Base-by-base conservation (phyloP, 2,113 vertebrate genomes). In the Coptodon rendalli region DNA sequence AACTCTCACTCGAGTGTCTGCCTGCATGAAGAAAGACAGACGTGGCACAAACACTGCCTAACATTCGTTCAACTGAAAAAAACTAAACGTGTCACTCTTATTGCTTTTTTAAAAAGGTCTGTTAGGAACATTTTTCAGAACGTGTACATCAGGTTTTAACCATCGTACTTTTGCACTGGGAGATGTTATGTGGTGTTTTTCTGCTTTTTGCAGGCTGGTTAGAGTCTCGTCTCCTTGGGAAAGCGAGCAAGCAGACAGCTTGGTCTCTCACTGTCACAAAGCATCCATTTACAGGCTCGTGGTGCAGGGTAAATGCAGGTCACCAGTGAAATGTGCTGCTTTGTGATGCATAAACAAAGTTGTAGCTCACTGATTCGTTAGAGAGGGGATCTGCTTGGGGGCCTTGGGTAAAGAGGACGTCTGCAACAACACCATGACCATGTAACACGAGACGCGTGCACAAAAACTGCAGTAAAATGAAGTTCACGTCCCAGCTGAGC, bases 261-360 rank as follows among this genome's bases (percentile, higher is more conserved):
- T 61, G 27, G 88, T 80, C 87, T 81, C 89, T 86, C 89, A 78
- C 89, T 93, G 92, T 92, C 93, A 94, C 94, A 91, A 93, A 93
- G 91, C 91, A 89, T 91, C 88, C 87, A 89, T 93, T 92, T 87
- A 90, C 61, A 86, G 86, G 57, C 90, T 63, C 63, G 84, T 19
- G 24, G 85, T 34, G 3, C 88, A 40, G 94, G 91, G 81, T 78
- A 88, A 91, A 92, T 57, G 84, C 89, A 89, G 93, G 94, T 94
- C 93, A 92, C 68, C 85, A 40, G 82, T 85, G 48, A 91, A 89
- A 93, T 91, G 91, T 82, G 89, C 90, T 91, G 94, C 89, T 91
- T 81, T 85, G 88, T 90, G 84, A 91, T 89, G 92, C 91, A 86
- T 92, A 83, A 86, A 91, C 84, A 87, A 43, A 85, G 61, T 34